Evolutionary conservation across 2,888 invertebrate species (phyloP).

Genomic region (Cataglyphis altisquamis): DNA sequence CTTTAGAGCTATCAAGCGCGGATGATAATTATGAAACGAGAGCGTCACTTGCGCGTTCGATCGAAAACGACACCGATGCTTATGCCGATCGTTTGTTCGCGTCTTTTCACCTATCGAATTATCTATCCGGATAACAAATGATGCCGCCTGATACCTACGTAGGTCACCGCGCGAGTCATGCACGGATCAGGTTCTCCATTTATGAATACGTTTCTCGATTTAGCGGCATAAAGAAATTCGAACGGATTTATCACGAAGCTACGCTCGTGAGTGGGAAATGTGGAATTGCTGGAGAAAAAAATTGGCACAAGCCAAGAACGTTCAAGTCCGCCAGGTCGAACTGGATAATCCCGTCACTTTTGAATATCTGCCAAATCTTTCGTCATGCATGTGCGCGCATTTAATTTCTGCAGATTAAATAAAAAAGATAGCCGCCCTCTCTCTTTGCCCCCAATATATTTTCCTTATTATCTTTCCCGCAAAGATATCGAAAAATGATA

Average conservation of each 20-base stretch:
- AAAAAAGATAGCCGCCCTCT: not conserved
- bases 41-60: not conserved
- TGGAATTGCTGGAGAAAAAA: conserved; percentile 52
- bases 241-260: conserved; percentile 33
- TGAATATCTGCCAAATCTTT: conserved; percentile 67
- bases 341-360: conserved; percentile 56
- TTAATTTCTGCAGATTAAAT: conserved; percentile 23
- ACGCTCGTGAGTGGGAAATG: conserved; percentile 13
- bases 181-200: conserved; percentile 18
- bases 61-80: not conserved
- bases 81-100: conserved; percentile 24
- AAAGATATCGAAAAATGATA: not conserved
- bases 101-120: not conserved
- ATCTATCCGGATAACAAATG: not conserved
- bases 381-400: conserved; percentile 18
- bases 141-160: not conserved
- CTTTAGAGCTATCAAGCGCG: conserved; percentile 14
- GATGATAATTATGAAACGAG: conserved; percentile 36
- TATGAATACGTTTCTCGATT: conserved; percentile 22
- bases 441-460: not conserved
- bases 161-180: not conserved
- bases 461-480: not conserved
- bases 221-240: conserved; percentile 19
- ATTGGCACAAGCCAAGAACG: conserved; percentile 49
- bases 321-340: conserved; percentile 53